phyloP scores from a whole-genome alignment of 2,113 vertebrate species.

The Lophochroa leadbeateri region DNA sequence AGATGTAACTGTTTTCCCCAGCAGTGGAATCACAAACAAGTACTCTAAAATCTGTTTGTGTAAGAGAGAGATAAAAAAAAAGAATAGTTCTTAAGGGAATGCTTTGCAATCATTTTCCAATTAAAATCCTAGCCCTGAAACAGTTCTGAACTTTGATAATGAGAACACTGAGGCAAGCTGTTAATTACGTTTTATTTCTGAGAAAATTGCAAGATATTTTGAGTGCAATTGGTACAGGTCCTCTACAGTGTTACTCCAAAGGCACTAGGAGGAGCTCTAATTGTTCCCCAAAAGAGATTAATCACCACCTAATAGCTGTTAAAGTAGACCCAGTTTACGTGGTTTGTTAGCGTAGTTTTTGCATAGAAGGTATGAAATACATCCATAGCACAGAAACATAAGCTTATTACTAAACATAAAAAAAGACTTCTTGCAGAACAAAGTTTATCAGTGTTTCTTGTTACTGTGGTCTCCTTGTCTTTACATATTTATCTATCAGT shows the following conservation, averaged over 20 bases:
- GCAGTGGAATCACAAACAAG: not conserved
- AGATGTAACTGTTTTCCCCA: not conserved
- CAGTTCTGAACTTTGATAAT: conserved; percentile 6
- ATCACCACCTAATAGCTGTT: not conserved
- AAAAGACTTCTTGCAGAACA: not conserved
- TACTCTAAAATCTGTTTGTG: not conserved
- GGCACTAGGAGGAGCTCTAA: conserved; percentile 43
- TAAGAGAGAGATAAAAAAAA: not conserved
- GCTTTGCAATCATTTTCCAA: conserved; percentile 20
- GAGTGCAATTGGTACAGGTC: not conserved
- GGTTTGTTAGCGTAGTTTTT: not conserved
- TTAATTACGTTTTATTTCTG: conserved; percentile 56
- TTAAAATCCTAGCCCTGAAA: conserved; percentile 11
- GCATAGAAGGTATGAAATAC: accelerated
- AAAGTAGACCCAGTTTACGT: not conserved
- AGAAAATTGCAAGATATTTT: conserved; percentile 40
- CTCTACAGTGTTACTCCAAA: not conserved
- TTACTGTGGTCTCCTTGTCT: not conserved
- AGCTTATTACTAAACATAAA: not conserved
- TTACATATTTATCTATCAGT: not conserved
- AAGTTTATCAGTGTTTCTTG: not conserved
- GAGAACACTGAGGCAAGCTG: conserved; percentile 14
- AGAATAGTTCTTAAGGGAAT: conserved; percentile 19
- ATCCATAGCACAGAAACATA: not conserved
- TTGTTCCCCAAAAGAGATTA: conserved; percentile 15